Evolutionary conservation across 2,888 invertebrate species (phyloP).

Genomic region (Barypeithes pellucidus): DNA sequence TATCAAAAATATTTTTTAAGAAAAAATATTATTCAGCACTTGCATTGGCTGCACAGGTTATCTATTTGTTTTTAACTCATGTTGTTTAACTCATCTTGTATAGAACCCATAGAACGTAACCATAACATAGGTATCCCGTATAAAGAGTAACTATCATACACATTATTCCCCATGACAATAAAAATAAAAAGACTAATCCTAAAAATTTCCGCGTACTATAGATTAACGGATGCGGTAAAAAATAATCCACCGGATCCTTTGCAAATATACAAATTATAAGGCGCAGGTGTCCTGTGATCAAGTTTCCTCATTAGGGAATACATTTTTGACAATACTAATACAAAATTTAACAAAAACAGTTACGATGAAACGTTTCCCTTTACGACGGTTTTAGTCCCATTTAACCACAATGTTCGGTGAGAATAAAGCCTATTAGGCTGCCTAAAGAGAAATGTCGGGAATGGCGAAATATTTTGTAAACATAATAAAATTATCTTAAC

Average conservation of each 20-base stretch:
- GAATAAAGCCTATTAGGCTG: conserved; percentile 2
- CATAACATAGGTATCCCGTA: too few species aligned
- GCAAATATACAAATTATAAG: not conserved
- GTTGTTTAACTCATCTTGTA: too few species aligned
- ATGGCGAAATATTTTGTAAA: conserved; percentile 4
- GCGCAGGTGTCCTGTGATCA: conserved; percentile 8
- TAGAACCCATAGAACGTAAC: too few species aligned
- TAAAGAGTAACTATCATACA: too few species aligned
- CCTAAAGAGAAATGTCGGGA: not conserved
- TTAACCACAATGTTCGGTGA: conserved; percentile 11
- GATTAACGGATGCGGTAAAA: not conserved
- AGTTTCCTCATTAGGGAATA: conserved; percentile 7
- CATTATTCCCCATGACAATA: too few species aligned
- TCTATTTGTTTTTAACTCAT: too few species aligned
- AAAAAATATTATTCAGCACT: too few species aligned
- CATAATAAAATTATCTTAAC: not conserved
- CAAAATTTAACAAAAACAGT: conserved; percentile 17
- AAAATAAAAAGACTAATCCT: too few species aligned
- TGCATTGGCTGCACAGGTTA: too few species aligned
- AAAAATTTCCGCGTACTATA: too few species aligned
- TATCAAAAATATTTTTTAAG: too few species aligned
- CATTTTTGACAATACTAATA: conserved; percentile 11
- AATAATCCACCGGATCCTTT: not conserved
- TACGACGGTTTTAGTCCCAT: conserved; percentile 15
- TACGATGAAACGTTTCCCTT: not conserved